Conservation (phyloP, 2,888 invertebrate genomes). For the Tethea ocularis region DNA sequence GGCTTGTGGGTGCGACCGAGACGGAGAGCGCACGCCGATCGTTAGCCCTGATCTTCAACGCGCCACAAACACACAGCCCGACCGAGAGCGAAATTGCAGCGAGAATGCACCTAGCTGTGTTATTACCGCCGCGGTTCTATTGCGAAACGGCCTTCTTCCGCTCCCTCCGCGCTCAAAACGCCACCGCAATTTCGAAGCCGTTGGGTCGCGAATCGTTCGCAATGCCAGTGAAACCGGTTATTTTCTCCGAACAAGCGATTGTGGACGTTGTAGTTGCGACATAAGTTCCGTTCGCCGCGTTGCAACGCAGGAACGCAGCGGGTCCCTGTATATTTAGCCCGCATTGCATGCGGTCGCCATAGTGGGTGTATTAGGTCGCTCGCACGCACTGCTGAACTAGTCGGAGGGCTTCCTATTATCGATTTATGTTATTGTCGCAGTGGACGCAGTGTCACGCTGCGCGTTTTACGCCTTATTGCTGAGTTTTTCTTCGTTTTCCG, state of each 20-base stretch:
- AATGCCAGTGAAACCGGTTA: constrained; percentile 64
- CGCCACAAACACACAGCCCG: constrained; percentile 84
- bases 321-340: constrained; percentile 79
- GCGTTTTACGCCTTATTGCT: constrained; percentile 58
- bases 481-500: constrained; percentile 66
- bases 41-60: constrained; percentile 84
- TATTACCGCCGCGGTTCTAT: constrained; percentile 68
- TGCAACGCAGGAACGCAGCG: constrained; percentile 60
- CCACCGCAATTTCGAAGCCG: constrained; percentile 40
- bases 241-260: constrained; percentile 73
- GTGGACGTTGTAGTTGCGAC: constrained; percentile 74
- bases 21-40: constrained; percentile 71
- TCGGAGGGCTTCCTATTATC: constrained; percentile 83
- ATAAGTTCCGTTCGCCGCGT: constrained; percentile 69
- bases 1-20: constrained; percentile 59
- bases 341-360: constrained; percentile 75
- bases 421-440: constrained; percentile 75
- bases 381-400: constrained; percentile 83
- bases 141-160: constrained; percentile 70
- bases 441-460: constrained; percentile 55
- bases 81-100: constrained; percentile 84
- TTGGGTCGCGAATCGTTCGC: constrained; percentile 53
- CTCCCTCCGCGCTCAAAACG: constrained; percentile 35
- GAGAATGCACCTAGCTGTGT: constrained; percentile 83
- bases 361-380: constrained; percentile 82